Base-by-base conservation (phyloP, 2,797 vertebrate genomes). In the Chelidonichthys spinosus region DNA sequence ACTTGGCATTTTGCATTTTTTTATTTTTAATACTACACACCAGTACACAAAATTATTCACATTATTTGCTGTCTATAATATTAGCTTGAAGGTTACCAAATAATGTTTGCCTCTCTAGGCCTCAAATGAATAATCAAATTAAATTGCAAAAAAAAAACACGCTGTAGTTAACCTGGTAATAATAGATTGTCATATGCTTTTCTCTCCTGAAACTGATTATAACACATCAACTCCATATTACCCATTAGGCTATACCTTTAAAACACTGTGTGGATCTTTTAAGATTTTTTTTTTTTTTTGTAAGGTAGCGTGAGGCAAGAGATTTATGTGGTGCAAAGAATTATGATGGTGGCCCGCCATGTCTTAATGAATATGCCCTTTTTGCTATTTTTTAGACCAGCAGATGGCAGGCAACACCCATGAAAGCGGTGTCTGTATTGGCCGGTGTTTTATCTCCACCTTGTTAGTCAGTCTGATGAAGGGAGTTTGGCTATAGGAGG, bases 361-460 rank as follows among this genome's bases (percentile, higher is more conserved):
- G 13, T 25, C 32, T 2, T 32, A 15, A 65, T 73, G 15, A 47
- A 33, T 56, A 13, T 59, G 17, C 7, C 17, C 4, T 71, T 35
- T 55, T 50, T 37, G 15, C 11, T 73, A 9, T 66, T 25, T 6
- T 61, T 59, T 62, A 40, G 59, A 68, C 90, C 91, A 90, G 88
- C 80, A 93, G 92, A 80, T 81, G 92, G 89, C 90, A 90, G 88
- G 10, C 70, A 65, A 69, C 40, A 76, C 13, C 54, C 70, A 58
- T 52, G 11, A 58, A 70, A 76, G 36, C 8, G 7, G 25, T 25
- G 25, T 25, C 25, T 25, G 25, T 25, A 62, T 62, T n/a, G 37
- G 25, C 25, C 25, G 17, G 61, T 42, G 50, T 67, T 81, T 66
- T 56, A 67, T 72, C 78, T 75, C 76, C 67, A 62, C 84, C 81